phyloP scores from a whole-genome alignment of 2,888 invertebrate genomes.

The Drosophila buzzatii region DNA sequence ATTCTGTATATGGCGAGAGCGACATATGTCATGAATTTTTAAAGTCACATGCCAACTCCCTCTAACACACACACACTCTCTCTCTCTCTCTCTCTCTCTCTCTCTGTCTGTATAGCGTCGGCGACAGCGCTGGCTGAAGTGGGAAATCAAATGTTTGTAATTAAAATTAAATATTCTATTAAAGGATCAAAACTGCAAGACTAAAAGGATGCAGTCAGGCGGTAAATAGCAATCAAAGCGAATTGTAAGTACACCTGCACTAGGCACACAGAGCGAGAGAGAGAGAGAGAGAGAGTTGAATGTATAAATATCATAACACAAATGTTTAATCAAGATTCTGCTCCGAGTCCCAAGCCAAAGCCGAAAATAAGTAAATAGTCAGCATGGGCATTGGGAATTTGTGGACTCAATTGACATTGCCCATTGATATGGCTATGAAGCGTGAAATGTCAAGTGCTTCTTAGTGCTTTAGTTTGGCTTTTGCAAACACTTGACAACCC shows the following conservation, averaged over 20 bases:
- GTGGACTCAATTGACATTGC: conserved; percentile 21
- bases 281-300: conserved; percentile 4
- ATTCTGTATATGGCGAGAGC: conserved; percentile 12
- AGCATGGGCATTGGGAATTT: conserved; percentile 6
- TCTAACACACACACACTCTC: neutral
- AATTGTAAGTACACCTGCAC: conserved; percentile 56
- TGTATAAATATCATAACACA: conserved; percentile 71
- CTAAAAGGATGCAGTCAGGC: conserved; percentile 72
- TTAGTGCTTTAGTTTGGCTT: conserved; percentile 48
- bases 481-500: conserved; percentile 55
- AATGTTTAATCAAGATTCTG: conserved; percentile 70
- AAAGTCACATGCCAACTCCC: conserved; percentile 29
- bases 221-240: conserved; percentile 79
- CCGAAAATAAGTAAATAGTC: conserved; percentile 25
- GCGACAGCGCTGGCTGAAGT: conserved; percentile 68
- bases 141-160: conserved; percentile 81
- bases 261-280: conserved; percentile 13
- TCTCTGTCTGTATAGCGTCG: conserved; percentile 5
- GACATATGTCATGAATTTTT: conserved; percentile 72
- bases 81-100: no score
- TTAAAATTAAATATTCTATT: conserved; percentile 81
- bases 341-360: conserved; percentile 4
- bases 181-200: conserved; percentile 80
- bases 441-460: conserved; percentile 74
- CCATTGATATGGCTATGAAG: conserved; percentile 46